Conservation (phyloP, 2,797 vertebrate genomes). For the Hippoglossus hippoglossus region DNA sequence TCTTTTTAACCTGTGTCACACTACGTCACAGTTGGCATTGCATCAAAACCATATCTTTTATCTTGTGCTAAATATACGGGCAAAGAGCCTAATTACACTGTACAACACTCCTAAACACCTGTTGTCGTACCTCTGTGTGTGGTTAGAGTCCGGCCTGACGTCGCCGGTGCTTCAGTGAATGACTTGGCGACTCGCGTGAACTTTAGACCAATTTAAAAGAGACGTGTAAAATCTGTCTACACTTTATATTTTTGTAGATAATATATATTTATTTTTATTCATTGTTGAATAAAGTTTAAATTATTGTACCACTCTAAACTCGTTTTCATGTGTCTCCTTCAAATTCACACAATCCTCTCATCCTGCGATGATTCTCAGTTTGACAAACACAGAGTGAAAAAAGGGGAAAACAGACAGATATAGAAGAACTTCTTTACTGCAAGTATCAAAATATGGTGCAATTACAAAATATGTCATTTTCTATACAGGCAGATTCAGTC, state of each 20-base stretch:
- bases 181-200: conserved; percentile 53
- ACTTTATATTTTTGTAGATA: conserved; percentile 86
- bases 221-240: conserved; percentile 76
- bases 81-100: conserved; percentile 29
- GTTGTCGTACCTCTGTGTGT: conserved; percentile 33
- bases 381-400: background rate
- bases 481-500: conserved; percentile 24
- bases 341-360: background rate
- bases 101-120: conserved; percentile 29
- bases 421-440: conserved; percentile 65
- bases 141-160: conserved; percentile 39
- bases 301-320: conserved; percentile 70
- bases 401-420: background rate
- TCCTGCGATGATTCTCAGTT: background rate
- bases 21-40: conserved; percentile 44
- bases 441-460: conserved; percentile 70
- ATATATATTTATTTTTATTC: conserved; percentile 87
- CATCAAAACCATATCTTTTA: conserved; percentile 42
- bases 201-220: conserved; percentile 60
- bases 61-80: conserved; percentile 14
- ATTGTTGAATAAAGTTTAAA: conserved; percentile 86
- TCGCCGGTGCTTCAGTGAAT: conserved; percentile 59
- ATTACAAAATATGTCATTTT: conserved; percentile 33
- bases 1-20: conserved; percentile 24
- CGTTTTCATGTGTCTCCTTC: conserved; percentile 27